Evolutionary conservation across 1,140 invertebrate genomes (phyloP), one percentile per base, ranked within the genome.

Genomic region (Lethrus apterus): DNA sequence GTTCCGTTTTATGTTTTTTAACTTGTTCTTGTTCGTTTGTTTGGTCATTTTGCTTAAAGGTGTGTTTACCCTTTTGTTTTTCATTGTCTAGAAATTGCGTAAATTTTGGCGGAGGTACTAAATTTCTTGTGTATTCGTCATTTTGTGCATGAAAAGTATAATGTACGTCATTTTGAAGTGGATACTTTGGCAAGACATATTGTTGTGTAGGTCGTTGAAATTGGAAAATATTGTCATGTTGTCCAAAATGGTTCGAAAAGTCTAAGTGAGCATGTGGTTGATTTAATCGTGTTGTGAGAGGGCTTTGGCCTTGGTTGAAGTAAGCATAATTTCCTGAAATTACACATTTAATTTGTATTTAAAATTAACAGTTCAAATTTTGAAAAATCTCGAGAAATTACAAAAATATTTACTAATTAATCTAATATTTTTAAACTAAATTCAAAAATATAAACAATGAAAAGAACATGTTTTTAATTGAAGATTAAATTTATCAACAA

Each of bases 111-210:
- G 55, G 56, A 5, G 61, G 58, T 29, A 58, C 52, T 14, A 63
- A 48, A 48, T 62, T 60, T 46, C 58, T 59, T 8, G 52, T 56
- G 30, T 51, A 65, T 11, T 63, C 60, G 31, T 63, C 61, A 29
- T 56, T 52, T 44, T 60, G 54, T 10, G 47, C 46, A 32, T 51
- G 55, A 29, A 56, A 56, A 8, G 43, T 41, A 11, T 49, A 55
- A 33, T 23, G 18, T 23, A 52, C 43, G 19, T 58, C 50, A 24
- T 54, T 53, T 20, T 48, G 34, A 1, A 46, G 2, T n/a, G 41
- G 50, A 26, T 43, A 26, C n/a, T 60, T 56, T 35, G 50, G 45
- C 8, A 50, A 42, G 4, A 52, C 35, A 18, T 43, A 50, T 38
- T 48, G 47, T 31, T 50, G 53, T 7, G 45, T 48, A 5, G 53